These are phyloP conservation scores for Cnemophilus loriae DNA, from an alignment of 2,113 vertebrate species.

Conservation along the genomic window DNA sequence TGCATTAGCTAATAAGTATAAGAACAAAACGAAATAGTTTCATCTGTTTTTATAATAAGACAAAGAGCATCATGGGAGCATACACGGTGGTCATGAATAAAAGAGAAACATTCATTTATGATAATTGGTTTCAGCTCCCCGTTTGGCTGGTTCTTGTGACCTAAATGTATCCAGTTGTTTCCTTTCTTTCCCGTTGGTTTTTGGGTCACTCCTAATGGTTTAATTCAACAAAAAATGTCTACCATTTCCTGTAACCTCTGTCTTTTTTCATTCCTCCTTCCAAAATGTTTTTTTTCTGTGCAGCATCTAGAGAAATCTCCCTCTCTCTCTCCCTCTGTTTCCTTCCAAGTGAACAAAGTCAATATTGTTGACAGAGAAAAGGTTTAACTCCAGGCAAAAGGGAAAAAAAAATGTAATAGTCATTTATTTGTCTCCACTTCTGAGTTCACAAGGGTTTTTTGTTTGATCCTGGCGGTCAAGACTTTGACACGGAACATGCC, in stretches of 20 bases:
- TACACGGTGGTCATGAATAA: conserved; percentile 85
- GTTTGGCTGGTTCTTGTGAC: conserved; percentile 84
- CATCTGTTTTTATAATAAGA: conserved; percentile 86
- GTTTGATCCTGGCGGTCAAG: conserved; percentile 79
- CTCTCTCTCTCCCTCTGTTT: conserved; percentile 64
- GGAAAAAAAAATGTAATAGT: conserved; percentile 66
- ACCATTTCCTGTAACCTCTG: conserved; percentile 94
- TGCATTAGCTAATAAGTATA: conserved; percentile 82
- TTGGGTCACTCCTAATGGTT: conserved; percentile 92
- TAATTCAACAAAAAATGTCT: conserved; percentile 97
- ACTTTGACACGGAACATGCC: conserved; percentile 83
- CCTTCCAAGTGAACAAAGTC: conserved; percentile 82
- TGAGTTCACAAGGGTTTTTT: conserved; percentile 78
- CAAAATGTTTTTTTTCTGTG: conserved; percentile 76
- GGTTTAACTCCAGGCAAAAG: conserved; percentile 74
- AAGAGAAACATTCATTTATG: conserved; percentile 88
- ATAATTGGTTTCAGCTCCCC: conserved; percentile 89
- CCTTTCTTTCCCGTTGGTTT: conserved; percentile 82
- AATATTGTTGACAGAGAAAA: conserved; percentile 81
- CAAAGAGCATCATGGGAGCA: conserved; percentile 86
- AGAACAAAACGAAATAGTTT: conserved; percentile 80
- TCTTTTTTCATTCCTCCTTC: conserved; percentile 90
- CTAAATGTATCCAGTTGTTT: conserved; percentile 90
- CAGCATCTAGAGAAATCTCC: conserved; percentile 73
- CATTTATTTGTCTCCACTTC: conserved; percentile 80